Evolutionary conservation across 2,113 vertebrate genomes (phyloP).

Genomic region (Alaudala cheleensis): DNA sequence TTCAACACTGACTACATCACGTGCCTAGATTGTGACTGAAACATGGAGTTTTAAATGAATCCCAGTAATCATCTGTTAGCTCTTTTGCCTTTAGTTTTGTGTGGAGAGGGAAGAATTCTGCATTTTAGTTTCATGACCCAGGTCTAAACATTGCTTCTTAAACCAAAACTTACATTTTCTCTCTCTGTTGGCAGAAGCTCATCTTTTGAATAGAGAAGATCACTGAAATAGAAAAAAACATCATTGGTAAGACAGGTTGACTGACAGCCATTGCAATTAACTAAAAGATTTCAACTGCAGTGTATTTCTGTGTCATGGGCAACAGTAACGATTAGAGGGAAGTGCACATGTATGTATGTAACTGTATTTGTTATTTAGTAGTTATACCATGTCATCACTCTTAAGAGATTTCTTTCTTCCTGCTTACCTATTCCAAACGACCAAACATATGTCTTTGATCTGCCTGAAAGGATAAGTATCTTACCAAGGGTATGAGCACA

Average conservation of each 20-base stretch:
- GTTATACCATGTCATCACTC: not conserved
- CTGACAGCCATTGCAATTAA: conserved; percentile 30
- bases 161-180: not conserved
- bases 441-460: conserved; percentile 56
- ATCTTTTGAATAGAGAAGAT: not conserved
- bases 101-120: not conserved
- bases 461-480: conserved; percentile 47
- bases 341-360: not conserved
- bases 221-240: not conserved
- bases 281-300: not conserved
- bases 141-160: not conserved
- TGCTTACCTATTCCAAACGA: conserved; percentile 9
- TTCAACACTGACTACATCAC: not conserved
- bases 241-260: not conserved
- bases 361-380: not conserved
- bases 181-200: not conserved
- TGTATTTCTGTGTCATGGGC: not conserved
- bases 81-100: not conserved
- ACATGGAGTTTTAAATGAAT: not conserved
- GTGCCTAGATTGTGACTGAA: not conserved
- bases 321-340: not conserved
- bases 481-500: conserved; percentile 20
- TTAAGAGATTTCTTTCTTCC: conserved; percentile 13
- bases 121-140: not conserved
- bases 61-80: not conserved